Base-by-base conservation (phyloP, 2,888 invertebrate species). In the Caenorhabditis macrosperma region DNA sequence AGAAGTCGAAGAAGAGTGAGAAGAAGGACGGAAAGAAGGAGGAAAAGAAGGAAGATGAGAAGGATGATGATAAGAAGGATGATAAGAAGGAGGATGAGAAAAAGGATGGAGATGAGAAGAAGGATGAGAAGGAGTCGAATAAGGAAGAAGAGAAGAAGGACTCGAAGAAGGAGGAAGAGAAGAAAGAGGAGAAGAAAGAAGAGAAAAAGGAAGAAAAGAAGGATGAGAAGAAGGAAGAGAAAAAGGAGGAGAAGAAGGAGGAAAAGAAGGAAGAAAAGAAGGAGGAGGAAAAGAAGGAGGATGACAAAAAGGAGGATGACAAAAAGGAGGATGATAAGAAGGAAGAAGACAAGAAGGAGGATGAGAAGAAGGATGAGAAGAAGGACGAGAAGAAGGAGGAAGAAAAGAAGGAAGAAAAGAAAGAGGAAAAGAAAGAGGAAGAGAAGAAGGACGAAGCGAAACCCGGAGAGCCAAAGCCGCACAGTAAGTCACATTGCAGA, bases 371-470 rank as follows among this genome's bases (percentile, higher is more conserved):
- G 4, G 24, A 71, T 22, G 22, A 63, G n/a, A 44, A 61, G 12
- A 24, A 71, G 12, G 26, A 68, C 9, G 35, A 52, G n/a, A 38
- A 59, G 22, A 59, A 59, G 26, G 28, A 60, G n/a, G 26, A 46
- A 7, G 24, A 44, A 22, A 30, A 46, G 15, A 20, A 60, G 15
- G 26, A 44, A 15, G n/a, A 60, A 17, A 44, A 60, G 24, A 24
- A 60, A 22, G 44, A 60, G 20, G 17, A 68, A 17, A 22, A 68
- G 26, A 38, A 68, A 12, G 26, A 68, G 22, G 50, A 59, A 10
- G 33, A 71, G 28, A 52, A 71, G 55, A 28, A 71, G 24, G 44
- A 71, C 9, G 46, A 54, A 0, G 20, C 28, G 26, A 60, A 69
- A 15, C 30, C 30, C 17, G 69, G 15, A 22, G 69, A 69, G 9